phyloP scores from a whole-genome alignment of 2,113 vertebrate species.

The Xyliphius kryptos region DNA sequence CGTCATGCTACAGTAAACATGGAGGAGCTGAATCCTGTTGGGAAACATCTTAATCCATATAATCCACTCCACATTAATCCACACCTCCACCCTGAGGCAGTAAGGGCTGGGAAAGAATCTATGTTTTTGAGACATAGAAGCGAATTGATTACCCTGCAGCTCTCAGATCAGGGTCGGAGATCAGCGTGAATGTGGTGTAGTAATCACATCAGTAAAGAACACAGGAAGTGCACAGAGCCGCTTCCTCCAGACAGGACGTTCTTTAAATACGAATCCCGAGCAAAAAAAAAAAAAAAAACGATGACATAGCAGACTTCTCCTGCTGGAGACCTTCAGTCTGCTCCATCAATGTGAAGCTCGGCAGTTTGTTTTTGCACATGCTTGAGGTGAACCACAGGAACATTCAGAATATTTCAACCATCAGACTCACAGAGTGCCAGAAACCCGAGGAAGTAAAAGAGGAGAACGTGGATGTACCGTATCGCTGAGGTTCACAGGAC shows the following conservation, averaged over 20 bases:
- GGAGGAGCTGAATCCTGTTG: too few relatives aligned
- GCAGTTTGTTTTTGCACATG: conserved; percentile 11
- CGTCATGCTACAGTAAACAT: too few relatives aligned
- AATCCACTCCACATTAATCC: too few relatives aligned
- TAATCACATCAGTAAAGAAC: too few relatives aligned
- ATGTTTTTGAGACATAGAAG: too few relatives aligned
- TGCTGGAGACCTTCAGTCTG: not conserved
- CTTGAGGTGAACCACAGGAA: conserved; percentile 23
- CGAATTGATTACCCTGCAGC: too few relatives aligned
- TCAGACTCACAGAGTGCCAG: not conserved
- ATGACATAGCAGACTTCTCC: not conserved
- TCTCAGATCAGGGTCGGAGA: too few relatives aligned
- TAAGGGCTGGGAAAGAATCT: too few relatives aligned
- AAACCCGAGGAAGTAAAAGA: not conserved
- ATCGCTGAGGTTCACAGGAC: conserved; percentile 79
- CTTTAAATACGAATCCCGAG: not conserved
- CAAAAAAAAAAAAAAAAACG: not conserved
- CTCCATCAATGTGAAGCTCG: not conserved
- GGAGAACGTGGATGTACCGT: conserved; percentile 62
- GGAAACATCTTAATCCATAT: too few relatives aligned
- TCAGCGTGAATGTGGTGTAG: too few relatives aligned
- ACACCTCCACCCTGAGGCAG: too few relatives aligned
- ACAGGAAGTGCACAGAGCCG: too few relatives aligned
- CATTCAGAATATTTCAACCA: not conserved
- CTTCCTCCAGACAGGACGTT: not conserved